phyloP scores from a whole-genome alignment of 2,888 invertebrate species.

The Baccha elongata region DNA sequence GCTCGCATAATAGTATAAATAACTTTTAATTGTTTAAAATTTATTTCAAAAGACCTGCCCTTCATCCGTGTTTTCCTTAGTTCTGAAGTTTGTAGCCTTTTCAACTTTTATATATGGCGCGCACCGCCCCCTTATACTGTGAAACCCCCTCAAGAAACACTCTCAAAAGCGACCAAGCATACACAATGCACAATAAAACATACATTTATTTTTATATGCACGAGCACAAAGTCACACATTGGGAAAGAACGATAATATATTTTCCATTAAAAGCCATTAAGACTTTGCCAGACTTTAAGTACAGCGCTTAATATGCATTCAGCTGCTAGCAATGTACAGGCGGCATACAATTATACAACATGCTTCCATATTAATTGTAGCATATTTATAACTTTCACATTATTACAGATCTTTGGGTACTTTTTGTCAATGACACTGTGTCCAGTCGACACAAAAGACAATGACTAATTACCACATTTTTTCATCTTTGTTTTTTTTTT shows the following conservation, averaged over 20 bases:
- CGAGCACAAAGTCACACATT: conserved; percentile 18
- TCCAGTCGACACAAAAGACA: conserved; percentile 43
- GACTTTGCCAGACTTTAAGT: conserved; percentile 54
- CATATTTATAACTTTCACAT: conserved; percentile 64
- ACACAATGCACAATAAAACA: conserved; percentile 17
- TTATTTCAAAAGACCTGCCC: conserved; percentile 65
- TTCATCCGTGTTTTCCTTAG: conserved; percentile 48
- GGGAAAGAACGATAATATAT: conserved; percentile 55
- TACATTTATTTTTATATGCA: not conserved
- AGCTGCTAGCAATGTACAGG: conserved; percentile 52
- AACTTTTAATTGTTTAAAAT: conserved; percentile 68
- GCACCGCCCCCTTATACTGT: conserved; percentile 9
- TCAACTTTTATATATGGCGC: conserved; percentile 2
- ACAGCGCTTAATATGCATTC: conserved; percentile 68
- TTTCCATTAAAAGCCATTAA: conserved; percentile 73
- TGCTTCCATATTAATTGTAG: conserved; percentile 63
- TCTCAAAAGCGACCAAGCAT: conserved; percentile 23
- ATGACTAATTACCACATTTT: conserved; percentile 44
- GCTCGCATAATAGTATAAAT: conserved; percentile 5
- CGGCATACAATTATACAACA: not conserved
- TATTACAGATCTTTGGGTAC: conserved; percentile 35
- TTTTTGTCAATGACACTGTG: conserved; percentile 54
- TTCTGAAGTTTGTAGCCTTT: conserved; percentile 20
- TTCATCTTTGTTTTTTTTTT: conserved; percentile 30
- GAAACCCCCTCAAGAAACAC: conserved; percentile 14